Conservation (phyloP, 2,888 invertebrate species). For the Eupelmus urozonus region DNA sequence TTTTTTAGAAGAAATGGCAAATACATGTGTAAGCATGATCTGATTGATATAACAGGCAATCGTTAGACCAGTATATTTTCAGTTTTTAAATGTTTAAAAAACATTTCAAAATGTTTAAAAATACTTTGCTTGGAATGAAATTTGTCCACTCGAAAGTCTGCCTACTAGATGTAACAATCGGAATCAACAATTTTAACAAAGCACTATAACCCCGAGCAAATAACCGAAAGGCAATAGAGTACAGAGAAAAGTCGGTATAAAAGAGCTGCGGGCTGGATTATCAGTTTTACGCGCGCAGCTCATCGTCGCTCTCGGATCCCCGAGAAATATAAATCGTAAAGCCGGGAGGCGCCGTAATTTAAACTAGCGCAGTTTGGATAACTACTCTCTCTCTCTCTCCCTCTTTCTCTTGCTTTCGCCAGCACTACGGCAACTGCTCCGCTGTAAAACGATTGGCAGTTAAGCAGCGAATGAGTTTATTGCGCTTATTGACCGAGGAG, state of each 20-base stretch:
- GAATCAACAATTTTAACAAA: constrained; percentile 23
- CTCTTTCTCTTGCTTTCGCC: constrained; percentile 40
- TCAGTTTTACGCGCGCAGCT: constrained; percentile 50
- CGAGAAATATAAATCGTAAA: constrained; percentile 73
- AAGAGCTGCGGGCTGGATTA: constrained; percentile 17
- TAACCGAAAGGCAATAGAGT: constrained; percentile 19
- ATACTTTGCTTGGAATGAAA: too few relatives aligned
- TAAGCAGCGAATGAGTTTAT: constrained; percentile 76
- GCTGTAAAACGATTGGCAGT: constrained; percentile 77
- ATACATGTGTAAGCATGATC: too few relatives aligned
- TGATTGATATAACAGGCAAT: too few relatives aligned
- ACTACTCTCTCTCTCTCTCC: constrained; percentile 69
- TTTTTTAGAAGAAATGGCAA: too few relatives aligned
- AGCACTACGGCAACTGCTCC: constrained; percentile 66
- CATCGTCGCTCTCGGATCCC: constrained; percentile 50
- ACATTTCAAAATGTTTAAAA: too few relatives aligned
- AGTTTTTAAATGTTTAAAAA: too few relatives aligned
- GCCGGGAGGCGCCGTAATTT: constrained; percentile 73
- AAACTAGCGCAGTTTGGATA: constrained; percentile 76
- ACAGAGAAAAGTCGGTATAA: neutral
- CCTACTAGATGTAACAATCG: too few relatives aligned
- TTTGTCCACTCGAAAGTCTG: too few relatives aligned
- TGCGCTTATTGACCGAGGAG: constrained; percentile 73
- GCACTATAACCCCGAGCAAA: constrained; percentile 13
- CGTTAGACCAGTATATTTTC: too few relatives aligned